Percentiles rank a stretch among this genome's conserved stretches.
These are phyloP conservation scores for Taenioides sp. DNA, from an alignment of 2,797 vertebrate genomes.

Conservation along the genomic window DNA sequence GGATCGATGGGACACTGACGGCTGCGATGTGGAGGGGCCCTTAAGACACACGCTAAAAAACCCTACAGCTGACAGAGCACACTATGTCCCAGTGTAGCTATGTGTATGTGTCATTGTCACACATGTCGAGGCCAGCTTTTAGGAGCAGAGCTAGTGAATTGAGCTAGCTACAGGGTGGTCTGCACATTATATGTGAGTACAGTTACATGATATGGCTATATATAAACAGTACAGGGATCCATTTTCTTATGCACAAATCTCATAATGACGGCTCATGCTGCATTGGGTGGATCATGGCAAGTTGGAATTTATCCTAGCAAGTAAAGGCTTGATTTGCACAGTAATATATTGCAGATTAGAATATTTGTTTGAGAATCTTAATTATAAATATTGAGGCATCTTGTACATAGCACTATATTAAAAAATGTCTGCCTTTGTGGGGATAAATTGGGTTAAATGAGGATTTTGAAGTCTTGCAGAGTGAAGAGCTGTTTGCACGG, in stretches of 20 bases:
- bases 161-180: constrained; percentile 12
- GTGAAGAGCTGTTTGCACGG: background rate
- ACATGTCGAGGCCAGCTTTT: constrained; percentile 27
- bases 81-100: constrained; percentile 32
- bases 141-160: constrained; percentile 16
- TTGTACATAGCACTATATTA: background rate
- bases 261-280: background rate
- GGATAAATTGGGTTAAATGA: background rate
- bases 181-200: background rate
- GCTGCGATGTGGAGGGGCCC: constrained; percentile 91
- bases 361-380: background rate
- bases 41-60: constrained; percentile 79
- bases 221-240: background rate
- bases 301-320: background rate
- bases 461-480: constrained; percentile 9
- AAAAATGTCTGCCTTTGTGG: background rate
- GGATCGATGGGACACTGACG: constrained; percentile 94
- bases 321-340: background rate
- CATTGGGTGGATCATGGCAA: background rate
- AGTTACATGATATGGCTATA: background rate
- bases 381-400: background rate
- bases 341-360: background rate
- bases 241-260: background rate
- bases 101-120: constrained; percentile 34
- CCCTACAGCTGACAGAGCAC: constrained; percentile 52